Conservation (phyloP, 1,140 invertebrate species). For the Harpegnathos saltator region DNA sequence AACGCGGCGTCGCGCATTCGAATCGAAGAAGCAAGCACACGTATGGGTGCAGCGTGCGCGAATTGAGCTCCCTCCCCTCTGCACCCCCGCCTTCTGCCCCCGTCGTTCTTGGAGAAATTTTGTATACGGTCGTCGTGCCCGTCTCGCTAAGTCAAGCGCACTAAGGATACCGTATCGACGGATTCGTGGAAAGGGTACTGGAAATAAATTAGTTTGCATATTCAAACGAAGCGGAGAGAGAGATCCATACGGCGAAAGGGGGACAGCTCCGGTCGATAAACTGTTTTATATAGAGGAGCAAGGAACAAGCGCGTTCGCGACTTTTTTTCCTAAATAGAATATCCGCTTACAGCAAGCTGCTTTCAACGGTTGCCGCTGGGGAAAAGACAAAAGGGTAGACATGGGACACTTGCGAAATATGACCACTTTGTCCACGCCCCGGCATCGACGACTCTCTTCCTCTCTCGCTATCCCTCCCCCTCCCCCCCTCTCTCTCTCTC, state of each 20-base stretch:
- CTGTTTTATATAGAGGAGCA: constrained; percentile 42
- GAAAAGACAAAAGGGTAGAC: constrained; percentile 65
- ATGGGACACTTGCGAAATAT: constrained; percentile 66
- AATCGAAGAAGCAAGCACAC: constrained; percentile 46
- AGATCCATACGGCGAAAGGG: constrained; percentile 19
- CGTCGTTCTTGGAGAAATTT: constrained; percentile 42
- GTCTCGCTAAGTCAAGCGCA: constrained; percentile 7
- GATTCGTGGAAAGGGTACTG: constrained; percentile 13
- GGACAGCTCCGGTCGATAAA: constrained; percentile 44
- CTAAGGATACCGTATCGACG: background rate
- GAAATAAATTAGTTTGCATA: constrained; percentile 56
- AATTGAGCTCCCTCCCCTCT: constrained; percentile 60
- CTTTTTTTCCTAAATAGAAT: constrained; percentile 75
- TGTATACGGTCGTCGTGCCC: background rate
- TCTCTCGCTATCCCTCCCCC: no score
- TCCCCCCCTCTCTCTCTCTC: no score
- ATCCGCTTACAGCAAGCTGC: constrained; percentile 77
- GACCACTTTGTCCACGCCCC: constrained; percentile 56
- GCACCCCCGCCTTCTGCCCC: constrained; percentile 28
- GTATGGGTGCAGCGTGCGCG: constrained; percentile 67
- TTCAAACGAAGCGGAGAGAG: constrained; percentile 37
- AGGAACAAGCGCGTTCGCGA: constrained; percentile 33
- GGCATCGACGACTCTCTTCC: constrained; percentile 44
- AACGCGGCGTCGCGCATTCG: constrained; percentile 11
- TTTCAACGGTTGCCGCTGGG: constrained; percentile 64